phyloP scores from a whole-genome alignment of 2,113 vertebrate genomes.

The Rhadina sibilatrix region DNA sequence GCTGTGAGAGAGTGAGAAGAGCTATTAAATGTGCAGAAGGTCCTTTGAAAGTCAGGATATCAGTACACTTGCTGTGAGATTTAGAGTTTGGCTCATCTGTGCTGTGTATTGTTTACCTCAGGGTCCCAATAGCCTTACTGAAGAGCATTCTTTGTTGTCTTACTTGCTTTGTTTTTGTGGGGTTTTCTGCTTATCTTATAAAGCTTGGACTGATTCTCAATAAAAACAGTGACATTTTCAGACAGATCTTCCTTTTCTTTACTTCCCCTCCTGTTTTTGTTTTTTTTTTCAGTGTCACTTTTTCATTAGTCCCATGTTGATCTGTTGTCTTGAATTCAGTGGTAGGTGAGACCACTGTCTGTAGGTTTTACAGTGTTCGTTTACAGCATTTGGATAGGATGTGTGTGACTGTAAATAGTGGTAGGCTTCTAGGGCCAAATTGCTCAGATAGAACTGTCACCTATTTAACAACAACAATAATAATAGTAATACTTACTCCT shows the following conservation, averaged over 20 bases:
- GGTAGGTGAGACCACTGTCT: neutral
- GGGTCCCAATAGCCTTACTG: neutral
- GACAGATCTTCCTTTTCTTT: neutral
- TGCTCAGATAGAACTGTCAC: neutral
- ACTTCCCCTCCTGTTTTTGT: fast-evolving
- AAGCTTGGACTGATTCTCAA: neutral
- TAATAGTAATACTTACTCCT: neutral
- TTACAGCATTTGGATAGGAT: neutral
- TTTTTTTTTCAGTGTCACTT: neutral
- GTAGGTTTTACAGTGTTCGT: neutral
- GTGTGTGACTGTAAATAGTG: neutral
- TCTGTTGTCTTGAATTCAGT: neutral
- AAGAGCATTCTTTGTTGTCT: conserved; percentile 22
- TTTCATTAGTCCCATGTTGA: neutral
- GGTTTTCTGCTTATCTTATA: neutral
- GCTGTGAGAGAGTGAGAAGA: conserved; percentile 15
- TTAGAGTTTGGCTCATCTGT: neutral
- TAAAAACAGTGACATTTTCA: neutral
- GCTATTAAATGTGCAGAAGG: conserved; percentile 23
- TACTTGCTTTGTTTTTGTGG: neutral
- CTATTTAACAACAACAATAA: neutral
- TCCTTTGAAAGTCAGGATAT: conserved; percentile 40
- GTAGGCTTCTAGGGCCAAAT: neutral
- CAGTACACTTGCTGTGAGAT: conserved; percentile 1
- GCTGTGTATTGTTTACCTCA: neutral